These are phyloP conservation scores for Semibalanus balanoides DNA, from an alignment of 1,140 invertebrate genomes.

Conservation along the genomic window DNA sequence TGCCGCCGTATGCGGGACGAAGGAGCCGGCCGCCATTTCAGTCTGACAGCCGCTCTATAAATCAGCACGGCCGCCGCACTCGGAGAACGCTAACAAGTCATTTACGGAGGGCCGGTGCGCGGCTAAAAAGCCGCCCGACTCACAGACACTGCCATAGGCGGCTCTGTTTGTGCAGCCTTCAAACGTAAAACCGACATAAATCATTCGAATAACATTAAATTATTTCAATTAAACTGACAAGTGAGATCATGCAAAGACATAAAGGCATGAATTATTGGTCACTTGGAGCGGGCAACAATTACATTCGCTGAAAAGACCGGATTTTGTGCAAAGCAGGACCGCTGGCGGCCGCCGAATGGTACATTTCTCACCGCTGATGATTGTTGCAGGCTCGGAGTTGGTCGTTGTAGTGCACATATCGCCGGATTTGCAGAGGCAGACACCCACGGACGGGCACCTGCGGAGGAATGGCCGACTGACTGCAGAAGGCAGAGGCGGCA, in stretches of 20 bases:
- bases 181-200: background rate
- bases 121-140: background rate
- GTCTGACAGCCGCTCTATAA: background rate
- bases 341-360: background rate
- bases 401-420: background rate
- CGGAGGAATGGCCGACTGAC: background rate
- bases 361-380: background rate
- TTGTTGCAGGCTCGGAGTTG: background rate
- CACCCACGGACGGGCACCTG: background rate
- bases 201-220: constrained; percentile 3
- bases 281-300: background rate
- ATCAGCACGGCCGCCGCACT: background rate
- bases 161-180: background rate
- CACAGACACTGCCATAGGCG: background rate
- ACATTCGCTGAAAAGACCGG: constrained; percentile 1
- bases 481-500: background rate
- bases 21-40: too few species aligned
- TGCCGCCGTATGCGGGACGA: too few species aligned
- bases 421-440: background rate
- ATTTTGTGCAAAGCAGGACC: background rate
- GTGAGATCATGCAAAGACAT: constrained; percentile 2
- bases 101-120: background rate
- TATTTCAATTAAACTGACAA: constrained; percentile 3
- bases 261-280: constrained; percentile 1
- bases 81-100: background rate